Percentiles rank a stretch among this genome's conserved stretches.
phyloP scores from a whole-genome alignment of 1,140 invertebrate genomes.

The Pogonognathellus flavescens region DNA sequence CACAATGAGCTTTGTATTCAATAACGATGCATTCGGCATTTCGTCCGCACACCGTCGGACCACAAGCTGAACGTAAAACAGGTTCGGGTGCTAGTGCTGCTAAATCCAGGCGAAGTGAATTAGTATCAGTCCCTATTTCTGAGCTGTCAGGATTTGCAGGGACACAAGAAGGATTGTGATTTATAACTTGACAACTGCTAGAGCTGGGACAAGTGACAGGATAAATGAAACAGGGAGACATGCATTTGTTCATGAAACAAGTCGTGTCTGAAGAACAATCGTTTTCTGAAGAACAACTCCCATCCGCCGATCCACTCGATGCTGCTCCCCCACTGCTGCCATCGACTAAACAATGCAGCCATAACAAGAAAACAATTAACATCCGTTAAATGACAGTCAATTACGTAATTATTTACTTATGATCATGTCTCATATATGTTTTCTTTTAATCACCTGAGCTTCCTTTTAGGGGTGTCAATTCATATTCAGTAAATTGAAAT shows the following conservation, averaged over 20 bases:
- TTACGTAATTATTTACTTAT: background rate
- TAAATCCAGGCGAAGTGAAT: background rate
- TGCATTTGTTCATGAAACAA: constrained; percentile 2
- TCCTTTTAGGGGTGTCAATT: constrained; percentile 28
- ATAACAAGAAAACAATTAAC: constrained; percentile 19
- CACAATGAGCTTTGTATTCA: constrained; percentile 83
- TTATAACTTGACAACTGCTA: background rate
- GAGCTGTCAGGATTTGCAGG: background rate
- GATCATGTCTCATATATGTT: background rate
- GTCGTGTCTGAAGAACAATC: constrained; percentile 16
- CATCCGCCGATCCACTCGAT: background rate
- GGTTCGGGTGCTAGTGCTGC: background rate
- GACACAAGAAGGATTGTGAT: constrained; percentile 14
- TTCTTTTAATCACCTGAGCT: background rate
- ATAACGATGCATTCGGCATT: constrained; percentile 82
- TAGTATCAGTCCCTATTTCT: background rate
- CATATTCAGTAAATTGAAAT: constrained; percentile 51
- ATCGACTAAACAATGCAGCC: background rate
- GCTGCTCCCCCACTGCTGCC: background rate
- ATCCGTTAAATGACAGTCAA: background rate
- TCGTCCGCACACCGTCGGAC: constrained; percentile 33
- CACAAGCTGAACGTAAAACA: constrained; percentile 13
- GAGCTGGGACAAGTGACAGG: background rate
- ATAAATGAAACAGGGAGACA: constrained; percentile 1
- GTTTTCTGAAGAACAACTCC: constrained; percentile 10